Evolutionary conservation across 1,140 invertebrate species (phyloP).

Genomic region (Mamestra configurata): DNA sequence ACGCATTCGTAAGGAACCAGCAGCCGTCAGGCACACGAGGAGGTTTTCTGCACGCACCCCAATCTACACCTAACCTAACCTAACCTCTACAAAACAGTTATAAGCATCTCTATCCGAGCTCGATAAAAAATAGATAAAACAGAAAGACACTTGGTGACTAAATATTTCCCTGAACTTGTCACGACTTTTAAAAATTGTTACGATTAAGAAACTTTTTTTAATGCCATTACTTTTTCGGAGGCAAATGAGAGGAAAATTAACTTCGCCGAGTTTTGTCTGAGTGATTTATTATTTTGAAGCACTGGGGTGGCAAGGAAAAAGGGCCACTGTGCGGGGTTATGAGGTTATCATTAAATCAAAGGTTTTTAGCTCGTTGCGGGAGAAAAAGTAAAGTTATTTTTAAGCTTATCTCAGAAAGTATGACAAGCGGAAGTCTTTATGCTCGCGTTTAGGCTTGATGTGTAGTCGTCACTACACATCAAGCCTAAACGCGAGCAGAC

Average conservation of each 20-base stretch:
- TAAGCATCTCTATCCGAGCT: too few relatives aligned
- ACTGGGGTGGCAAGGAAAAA: background rate
- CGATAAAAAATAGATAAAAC: too few relatives aligned
- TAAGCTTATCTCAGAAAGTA: background rate
- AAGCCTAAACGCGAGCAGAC: too few relatives aligned
- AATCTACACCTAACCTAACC: too few relatives aligned
- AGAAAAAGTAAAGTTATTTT: background rate
- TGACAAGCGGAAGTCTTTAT: background rate
- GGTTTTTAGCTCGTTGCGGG: background rate
- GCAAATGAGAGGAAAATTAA: constrained; percentile 40
- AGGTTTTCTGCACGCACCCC: too few relatives aligned
- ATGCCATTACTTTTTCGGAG: constrained; percentile 19
- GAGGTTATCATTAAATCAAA: constrained; percentile 38
- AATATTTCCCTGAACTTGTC: constrained; percentile 1
- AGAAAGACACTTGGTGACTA: too few relatives aligned
- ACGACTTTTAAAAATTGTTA: constrained; percentile 26
- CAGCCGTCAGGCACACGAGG: too few relatives aligned
- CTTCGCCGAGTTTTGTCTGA: constrained; percentile 26
- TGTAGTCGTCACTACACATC: too few relatives aligned
- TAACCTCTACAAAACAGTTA: too few relatives aligned
- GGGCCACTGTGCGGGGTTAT: background rate
- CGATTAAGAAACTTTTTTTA: constrained; percentile 19
- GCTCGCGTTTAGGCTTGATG: too few relatives aligned
- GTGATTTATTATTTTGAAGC: constrained; percentile 32
- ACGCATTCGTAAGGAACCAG: too few relatives aligned